phyloP scores from a whole-genome alignment of 1,140 invertebrate species.

The Notospermus geniculatus region DNA sequence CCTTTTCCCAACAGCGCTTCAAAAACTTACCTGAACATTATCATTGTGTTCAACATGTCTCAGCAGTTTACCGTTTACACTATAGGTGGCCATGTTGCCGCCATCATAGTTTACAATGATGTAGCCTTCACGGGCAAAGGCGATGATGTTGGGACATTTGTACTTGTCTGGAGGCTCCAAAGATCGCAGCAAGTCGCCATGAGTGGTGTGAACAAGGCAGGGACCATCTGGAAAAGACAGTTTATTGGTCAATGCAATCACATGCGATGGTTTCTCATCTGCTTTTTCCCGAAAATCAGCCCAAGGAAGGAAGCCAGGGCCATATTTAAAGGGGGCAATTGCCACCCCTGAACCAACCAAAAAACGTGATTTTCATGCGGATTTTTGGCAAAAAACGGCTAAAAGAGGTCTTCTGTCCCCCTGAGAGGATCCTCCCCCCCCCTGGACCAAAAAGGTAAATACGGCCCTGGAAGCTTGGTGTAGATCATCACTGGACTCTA shows the following conservation, averaged over 20 bases:
- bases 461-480: too few species aligned
- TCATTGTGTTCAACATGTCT: constrained; percentile 72
- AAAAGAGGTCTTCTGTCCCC: too few species aligned
- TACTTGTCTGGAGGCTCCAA: constrained; percentile 75
- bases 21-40: constrained; percentile 83
- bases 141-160: constrained; percentile 80
- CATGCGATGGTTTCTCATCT: too few species aligned
- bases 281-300: too few species aligned
- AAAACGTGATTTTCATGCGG: too few species aligned
- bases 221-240: constrained; percentile 86
- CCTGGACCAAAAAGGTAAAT: neutral
- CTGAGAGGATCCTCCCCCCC: too few species aligned
- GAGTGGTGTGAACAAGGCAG: constrained; percentile 95
- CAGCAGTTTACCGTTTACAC: constrained; percentile 51
- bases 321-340: too few species aligned
- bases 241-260: too few species aligned
- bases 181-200: constrained; percentile 92
- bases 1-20: too few species aligned
- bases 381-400: too few species aligned
- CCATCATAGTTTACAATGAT: constrained; percentile 90
- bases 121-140: constrained; percentile 93
- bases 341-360: too few species aligned
- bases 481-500: neutral
- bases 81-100: constrained; percentile 80
- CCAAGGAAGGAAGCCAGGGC: too few species aligned